Conservation (phyloP, 1,140 invertebrate species). For the Drosophila kanapiae region DNA sequence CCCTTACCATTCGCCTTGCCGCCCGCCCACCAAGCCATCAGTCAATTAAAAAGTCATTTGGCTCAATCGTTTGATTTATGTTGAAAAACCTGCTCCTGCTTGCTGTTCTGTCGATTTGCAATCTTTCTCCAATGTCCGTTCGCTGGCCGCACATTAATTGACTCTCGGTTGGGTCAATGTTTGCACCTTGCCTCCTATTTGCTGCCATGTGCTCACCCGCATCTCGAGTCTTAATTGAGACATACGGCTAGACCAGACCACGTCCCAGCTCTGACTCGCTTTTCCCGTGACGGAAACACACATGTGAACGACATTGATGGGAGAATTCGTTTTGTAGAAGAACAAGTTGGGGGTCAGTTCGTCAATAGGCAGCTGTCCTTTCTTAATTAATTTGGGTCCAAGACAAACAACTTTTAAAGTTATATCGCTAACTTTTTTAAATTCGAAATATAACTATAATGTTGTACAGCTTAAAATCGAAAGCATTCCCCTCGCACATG, state of each 20-base stretch:
- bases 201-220: conserved; percentile 13
- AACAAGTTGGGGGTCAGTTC: conserved; percentile 15
- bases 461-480: neutral
- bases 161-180: conserved; percentile 56
- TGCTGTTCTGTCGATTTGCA: conserved; percentile 10
- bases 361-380: conserved; percentile 30
- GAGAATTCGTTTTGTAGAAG: neutral
- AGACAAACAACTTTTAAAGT: neutral
- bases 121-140: neutral
- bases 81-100: conserved; percentile 15
- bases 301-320: conserved; percentile 26
- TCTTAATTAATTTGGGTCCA: conserved; percentile 10
- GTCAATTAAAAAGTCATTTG: conserved; percentile 69
- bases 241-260: conserved; percentile 9
- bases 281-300: conserved; percentile 24
- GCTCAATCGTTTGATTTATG: conserved; percentile 69
- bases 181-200: conserved; percentile 44
- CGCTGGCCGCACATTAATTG: conserved; percentile 62
- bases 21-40: conserved; percentile 12
- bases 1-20: neutral
- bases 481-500: neutral
- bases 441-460: neutral
- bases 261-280: conserved; percentile 17
- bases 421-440: neutral
- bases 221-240: conserved; percentile 46